These are phyloP conservation scores for Ips nitidus DNA, from an alignment of 1,140 invertebrate genomes.

Conservation along the genomic window DNA sequence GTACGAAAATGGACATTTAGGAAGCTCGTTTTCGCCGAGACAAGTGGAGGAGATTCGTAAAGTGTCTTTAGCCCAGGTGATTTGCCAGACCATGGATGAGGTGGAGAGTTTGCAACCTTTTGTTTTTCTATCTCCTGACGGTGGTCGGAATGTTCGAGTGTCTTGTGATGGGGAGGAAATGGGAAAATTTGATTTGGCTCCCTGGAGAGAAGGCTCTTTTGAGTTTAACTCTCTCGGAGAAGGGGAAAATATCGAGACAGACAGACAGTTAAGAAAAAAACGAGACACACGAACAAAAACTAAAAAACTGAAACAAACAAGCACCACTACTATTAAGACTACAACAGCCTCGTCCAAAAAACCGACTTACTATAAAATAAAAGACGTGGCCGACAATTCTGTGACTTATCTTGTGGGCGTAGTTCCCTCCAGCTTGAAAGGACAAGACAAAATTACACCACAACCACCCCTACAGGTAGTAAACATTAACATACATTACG, in stretches of 20 bases:
- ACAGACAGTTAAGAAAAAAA: conserved; percentile 27
- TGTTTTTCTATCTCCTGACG: conserved; percentile 71
- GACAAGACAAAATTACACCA: background rate
- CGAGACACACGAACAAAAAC: background rate
- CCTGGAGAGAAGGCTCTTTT: conserved; percentile 59
- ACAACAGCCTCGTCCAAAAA: background rate
- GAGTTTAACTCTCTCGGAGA: conserved; percentile 11
- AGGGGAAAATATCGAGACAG: conserved; percentile 13
- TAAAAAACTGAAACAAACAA: conserved; percentile 11
- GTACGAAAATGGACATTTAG: conserved; percentile 78
- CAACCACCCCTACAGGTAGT: conserved; percentile 37
- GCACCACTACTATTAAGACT: background rate
- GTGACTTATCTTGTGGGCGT: conserved; percentile 37
- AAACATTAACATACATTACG: conserved; percentile 49
- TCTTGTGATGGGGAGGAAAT: conserved; percentile 69
- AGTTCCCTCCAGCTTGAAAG: conserved; percentile 14
- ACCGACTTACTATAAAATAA: conserved; percentile 2
- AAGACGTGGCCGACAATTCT: conserved; percentile 21
- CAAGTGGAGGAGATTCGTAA: conserved; percentile 85
- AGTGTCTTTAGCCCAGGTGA: conserved; percentile 76
- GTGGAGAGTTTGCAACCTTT: conserved; percentile 73
- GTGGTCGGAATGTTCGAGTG: conserved; percentile 63
- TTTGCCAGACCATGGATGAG: conserved; percentile 81
- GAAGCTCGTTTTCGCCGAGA: conserved; percentile 74
- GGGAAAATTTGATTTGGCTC: conserved; percentile 68